Base-by-base conservation (phyloP, 2,888 invertebrate species). In the Eurytoma adleriae region DNA sequence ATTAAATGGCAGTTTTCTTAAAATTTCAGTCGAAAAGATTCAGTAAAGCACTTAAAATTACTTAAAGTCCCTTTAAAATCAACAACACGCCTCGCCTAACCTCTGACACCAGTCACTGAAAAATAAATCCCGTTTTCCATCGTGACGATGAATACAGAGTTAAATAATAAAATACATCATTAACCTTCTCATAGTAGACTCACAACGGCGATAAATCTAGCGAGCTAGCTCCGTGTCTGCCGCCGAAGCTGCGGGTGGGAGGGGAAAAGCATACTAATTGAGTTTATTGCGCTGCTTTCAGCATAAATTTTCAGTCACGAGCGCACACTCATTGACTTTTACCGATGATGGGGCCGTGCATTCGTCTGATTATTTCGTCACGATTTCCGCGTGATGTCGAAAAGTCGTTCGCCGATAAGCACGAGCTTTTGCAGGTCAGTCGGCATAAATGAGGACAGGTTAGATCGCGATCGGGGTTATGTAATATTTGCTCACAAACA, bases 131-230 rank as follows among this genome's bases (percentile, higher is more conserved):
- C 18, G 5, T 56, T 18, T 18, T 13, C 18, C 59, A 12, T 59
- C 40, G 30, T 54, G 48, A 16, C 57, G 4, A 69, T 62, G 69
- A 76, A 69, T 62, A 69, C 59, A n/a, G 30, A 40, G 3, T 40
- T 40, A 40, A 40, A 40, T 3, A 40, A 40, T 40, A 40, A 40
- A 40, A 40, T 40, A 13, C 57, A 20, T 68, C 61, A 59, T 59
- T 66, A 48, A 40, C 66, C 75, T 62, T 27, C 40, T 66, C 13
- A 3, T 40, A 7, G n/a, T 27, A 7, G 54, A 54, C 5, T 64
- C 64, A 56, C 57, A 69, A 50, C 71, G 66, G 24, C 59, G 50
- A 72, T 72, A 72, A 78, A 72, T 78, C 48, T 40, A 16, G 20
- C 59, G n/a, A 59, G 40, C 48, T 5, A 30, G 66, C 70, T 27